A percentile compares a stretch with the other conserved stretches of the same genome.
phyloP scores from a whole-genome alignment of 2,113 vertebrate species.

The Lophotis ruficrista region DNA sequence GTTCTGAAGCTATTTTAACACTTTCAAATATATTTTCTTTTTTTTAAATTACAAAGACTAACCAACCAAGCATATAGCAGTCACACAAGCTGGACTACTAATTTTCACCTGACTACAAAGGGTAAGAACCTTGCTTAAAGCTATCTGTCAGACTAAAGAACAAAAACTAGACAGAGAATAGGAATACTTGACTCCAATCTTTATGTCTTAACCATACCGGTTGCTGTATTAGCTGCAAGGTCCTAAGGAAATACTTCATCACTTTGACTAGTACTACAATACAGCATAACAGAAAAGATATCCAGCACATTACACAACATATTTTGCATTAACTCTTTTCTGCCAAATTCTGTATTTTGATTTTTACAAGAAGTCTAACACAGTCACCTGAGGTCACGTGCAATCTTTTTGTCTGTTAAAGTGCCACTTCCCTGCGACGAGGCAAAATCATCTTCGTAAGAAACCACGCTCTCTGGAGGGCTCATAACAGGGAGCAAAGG shows the following conservation, averaged over 20 bases:
- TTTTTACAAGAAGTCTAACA: neutral
- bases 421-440: constrained; percentile 81
- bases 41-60: neutral
- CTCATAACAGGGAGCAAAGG: constrained; percentile 69
- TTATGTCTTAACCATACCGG: neutral
- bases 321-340: neutral
- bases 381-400: constrained; percentile 81
- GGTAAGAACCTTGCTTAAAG: neutral
- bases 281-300: neutral
- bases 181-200: neutral
- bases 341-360: neutral
- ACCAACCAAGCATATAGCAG: neutral
- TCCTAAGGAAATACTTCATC: neutral
- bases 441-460: constrained; percentile 90
- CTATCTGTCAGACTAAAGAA: neutral
- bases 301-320: fast-evolving
- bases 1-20: neutral
- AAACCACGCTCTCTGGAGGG: constrained; percentile 71
- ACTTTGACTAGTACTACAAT: neutral
- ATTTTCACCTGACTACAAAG: neutral
- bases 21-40: neutral
- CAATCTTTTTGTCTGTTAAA: constrained; percentile 75
- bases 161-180: neutral
- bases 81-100: neutral
- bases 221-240: neutral